These are phyloP conservation scores for Coracias cyanogaster DNA, from an alignment of 2,797 vertebrate species.

Conservation along the genomic window DNA sequence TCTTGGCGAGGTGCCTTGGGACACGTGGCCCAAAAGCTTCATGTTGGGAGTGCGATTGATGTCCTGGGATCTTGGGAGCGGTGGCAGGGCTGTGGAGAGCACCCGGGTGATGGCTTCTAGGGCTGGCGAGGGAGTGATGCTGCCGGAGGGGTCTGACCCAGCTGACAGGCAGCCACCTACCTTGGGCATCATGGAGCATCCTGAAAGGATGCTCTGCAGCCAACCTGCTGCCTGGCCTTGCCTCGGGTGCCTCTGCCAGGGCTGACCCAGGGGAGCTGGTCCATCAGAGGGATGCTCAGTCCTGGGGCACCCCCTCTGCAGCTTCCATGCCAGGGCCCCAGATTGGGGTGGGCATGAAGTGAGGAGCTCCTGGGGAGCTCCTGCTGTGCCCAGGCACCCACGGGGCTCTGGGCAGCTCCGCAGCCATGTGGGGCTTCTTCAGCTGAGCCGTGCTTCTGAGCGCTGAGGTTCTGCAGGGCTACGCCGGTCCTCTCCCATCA, in stretches of 20 bases:
- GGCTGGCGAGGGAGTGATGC: not conserved
- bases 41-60: not conserved
- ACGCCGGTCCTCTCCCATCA: too few relatives aligned
- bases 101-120: not conserved
- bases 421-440: not conserved
- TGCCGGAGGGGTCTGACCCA: not conserved
- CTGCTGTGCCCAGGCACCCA: not conserved
- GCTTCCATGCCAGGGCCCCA: not conserved
- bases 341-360: not conserved
- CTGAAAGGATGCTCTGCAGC: not conserved
- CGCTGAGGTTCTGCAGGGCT: not conserved
- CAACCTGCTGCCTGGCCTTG: rapidly evolving
- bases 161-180: not conserved
- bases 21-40: not conserved
- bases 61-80: not conserved
- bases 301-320: not conserved
- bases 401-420: not conserved
- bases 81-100: not conserved
- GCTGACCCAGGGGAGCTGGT: rapidly evolving
- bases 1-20: rapidly evolving
- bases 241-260: not conserved
- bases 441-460: not conserved
- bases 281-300: not conserved
- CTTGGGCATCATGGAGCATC: not conserved
- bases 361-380: not conserved